These are phyloP conservation scores for Leptosomus discolor DNA, from an alignment of 2,113 vertebrate genomes.

Conservation along the genomic window DNA sequence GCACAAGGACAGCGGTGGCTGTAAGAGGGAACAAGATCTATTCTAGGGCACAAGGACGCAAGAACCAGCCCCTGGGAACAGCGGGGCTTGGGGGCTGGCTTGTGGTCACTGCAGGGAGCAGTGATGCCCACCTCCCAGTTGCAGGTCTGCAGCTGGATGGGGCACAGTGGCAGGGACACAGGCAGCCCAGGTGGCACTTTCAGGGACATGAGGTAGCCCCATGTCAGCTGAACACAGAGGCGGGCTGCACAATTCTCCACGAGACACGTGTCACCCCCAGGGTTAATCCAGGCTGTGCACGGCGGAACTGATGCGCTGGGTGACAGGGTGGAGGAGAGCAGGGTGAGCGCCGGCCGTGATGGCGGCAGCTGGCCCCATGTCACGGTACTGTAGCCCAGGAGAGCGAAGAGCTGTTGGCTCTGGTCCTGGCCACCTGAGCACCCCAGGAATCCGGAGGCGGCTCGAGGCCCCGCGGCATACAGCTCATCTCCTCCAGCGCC, in stretches of 20 bases:
- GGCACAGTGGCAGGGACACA: fast-evolving
- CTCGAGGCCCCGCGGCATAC: fast-evolving
- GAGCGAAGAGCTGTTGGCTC: neutral
- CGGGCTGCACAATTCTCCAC: neutral
- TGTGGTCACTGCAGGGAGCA: neutral
- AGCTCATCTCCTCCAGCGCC: neutral
- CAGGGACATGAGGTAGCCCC: neutral
- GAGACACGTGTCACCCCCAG: fast-evolving
- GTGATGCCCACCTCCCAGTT: neutral
- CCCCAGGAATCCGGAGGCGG: neutral
- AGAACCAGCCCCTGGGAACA: neutral
- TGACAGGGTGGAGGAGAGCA: neutral
- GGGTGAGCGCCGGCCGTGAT: fast-evolving
- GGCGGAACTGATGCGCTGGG: neutral
- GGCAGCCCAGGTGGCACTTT: fast-evolving
- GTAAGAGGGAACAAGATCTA: neutral
- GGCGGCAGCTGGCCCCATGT: too few species aligned
- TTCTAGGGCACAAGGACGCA: neutral
- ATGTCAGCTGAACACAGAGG: neutral
- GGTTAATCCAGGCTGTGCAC: neutral
- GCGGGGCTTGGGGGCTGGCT: neutral
- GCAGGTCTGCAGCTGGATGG: neutral
- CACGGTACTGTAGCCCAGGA: neutral
- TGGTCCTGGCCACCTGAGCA: neutral
- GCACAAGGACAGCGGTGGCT: neutral